Evolutionary conservation across 1,140 invertebrate genomes (phyloP).

Genomic region (Paracyclopina nana): DNA sequence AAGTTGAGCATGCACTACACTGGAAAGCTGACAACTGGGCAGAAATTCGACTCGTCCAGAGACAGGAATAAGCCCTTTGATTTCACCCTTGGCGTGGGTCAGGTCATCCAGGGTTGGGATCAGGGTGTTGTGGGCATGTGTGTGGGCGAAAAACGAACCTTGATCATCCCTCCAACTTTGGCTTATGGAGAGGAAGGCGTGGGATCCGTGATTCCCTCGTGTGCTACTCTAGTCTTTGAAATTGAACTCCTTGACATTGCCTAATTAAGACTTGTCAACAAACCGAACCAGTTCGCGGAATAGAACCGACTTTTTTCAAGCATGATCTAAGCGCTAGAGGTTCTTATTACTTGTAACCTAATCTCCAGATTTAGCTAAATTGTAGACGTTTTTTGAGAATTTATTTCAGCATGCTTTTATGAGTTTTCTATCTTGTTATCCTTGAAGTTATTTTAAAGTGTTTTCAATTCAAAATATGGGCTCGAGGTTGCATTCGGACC

Average conservation of each 20-base stretch:
- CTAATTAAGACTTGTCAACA: no score
- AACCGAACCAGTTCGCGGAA: no score
- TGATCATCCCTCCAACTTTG: conserved; percentile 65
- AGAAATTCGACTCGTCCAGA: conserved; percentile 24
- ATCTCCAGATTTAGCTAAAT: no score
- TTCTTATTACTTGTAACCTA: no score
- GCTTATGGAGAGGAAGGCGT: conserved; percentile 79
- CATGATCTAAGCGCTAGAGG: no score
- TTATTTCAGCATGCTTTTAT: no score
- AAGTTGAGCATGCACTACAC: conserved; percentile 25
- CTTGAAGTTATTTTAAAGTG: no score
- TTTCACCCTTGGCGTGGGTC: conserved; percentile 28
- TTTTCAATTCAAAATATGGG: no score
- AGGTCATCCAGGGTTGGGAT: conserved; percentile 52
- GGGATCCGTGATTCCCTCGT: conserved; percentile 52
- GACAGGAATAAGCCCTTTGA: conserved; percentile 27
- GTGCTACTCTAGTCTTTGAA: conserved; percentile 17
- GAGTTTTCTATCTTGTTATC: no score
- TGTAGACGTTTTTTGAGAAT: no score
- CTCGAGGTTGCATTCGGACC: no score
- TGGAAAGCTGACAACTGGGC: conserved; percentile 24
- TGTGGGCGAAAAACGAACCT: conserved; percentile 73
- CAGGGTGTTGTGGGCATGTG: conserved; percentile 79
- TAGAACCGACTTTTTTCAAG: no score
- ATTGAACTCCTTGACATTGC: conserved; percentile 18